These are phyloP conservation scores for Platalea minor DNA, from an alignment of 2,797 vertebrate species.

Conservation along the genomic window DNA sequence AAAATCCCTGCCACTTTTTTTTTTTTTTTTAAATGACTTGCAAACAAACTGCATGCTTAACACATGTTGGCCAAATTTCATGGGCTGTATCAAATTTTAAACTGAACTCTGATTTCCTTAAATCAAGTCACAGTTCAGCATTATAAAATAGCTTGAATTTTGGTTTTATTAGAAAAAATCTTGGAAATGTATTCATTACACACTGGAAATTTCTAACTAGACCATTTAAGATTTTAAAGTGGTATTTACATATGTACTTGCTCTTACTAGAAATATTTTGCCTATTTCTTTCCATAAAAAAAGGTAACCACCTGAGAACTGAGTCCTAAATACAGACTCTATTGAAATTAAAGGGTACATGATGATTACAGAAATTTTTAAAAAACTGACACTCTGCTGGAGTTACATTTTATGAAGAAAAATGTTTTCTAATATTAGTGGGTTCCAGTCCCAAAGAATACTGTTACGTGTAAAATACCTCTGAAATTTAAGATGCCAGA, in stretches of 20 bases:
- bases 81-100: background rate
- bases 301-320: background rate
- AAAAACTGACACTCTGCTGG: background rate
- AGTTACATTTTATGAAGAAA: background rate
- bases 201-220: background rate
- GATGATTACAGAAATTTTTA: background rate
- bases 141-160: background rate
- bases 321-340: background rate
- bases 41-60: background rate
- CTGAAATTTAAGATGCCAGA: background rate
- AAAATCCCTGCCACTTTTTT: background rate
- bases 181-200: background rate
- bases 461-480: background rate
- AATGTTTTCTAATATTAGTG: background rate
- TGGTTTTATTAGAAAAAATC: background rate
- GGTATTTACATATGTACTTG: accelerated
- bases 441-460: background rate
- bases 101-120: background rate
- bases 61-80: background rate
- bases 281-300: background rate
- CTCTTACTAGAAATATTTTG: background rate
- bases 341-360: background rate
- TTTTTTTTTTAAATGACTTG: background rate
- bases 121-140: accelerated
- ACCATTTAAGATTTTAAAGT: background rate